These are phyloP conservation scores for Sinocyclocheilus rhinocerous DNA, from an alignment of 2,113 vertebrate genomes.

Conservation along the genomic window DNA sequence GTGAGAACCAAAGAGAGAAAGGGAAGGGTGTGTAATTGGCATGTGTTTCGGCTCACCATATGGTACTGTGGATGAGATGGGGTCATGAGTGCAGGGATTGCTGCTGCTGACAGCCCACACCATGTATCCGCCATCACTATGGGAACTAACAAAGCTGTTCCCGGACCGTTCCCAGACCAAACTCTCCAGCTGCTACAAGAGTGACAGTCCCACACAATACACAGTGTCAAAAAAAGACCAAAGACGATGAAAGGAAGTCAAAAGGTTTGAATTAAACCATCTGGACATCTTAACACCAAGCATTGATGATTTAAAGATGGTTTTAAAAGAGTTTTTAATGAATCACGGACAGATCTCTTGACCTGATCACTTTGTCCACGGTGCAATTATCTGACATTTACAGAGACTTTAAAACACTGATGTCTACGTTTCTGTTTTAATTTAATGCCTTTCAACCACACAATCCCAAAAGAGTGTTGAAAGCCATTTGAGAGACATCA, in stretches of 20 bases:
- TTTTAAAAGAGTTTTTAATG: background rate
- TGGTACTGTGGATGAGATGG: slow-evolving; percentile 80
- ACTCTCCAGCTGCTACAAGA: slow-evolving; percentile 89
- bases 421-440: background rate
- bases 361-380: background rate
- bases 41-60: slow-evolving; percentile 79
- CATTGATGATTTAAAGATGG: background rate
- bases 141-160: slow-evolving; percentile 86
- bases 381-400: slow-evolving; percentile 21
- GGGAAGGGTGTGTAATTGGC: background rate
- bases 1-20: background rate
- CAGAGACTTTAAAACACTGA: background rate
- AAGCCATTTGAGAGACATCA: background rate
- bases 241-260: slow-evolving; percentile 15
- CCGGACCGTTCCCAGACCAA: slow-evolving; percentile 89
- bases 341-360: background rate
- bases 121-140: slow-evolving; percentile 91
- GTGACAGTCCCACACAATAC: slow-evolving; percentile 32
- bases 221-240: background rate
- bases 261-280: slow-evolving; percentile 24
- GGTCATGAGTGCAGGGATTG: slow-evolving; percentile 74
- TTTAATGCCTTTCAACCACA: background rate
- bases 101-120: slow-evolving; percentile 79
- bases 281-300: slow-evolving; percentile 22
- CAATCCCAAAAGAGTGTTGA: background rate